Evolutionary conservation across 2,888 invertebrate species (phyloP).

Genomic region (Drosophila incognita): DNA sequence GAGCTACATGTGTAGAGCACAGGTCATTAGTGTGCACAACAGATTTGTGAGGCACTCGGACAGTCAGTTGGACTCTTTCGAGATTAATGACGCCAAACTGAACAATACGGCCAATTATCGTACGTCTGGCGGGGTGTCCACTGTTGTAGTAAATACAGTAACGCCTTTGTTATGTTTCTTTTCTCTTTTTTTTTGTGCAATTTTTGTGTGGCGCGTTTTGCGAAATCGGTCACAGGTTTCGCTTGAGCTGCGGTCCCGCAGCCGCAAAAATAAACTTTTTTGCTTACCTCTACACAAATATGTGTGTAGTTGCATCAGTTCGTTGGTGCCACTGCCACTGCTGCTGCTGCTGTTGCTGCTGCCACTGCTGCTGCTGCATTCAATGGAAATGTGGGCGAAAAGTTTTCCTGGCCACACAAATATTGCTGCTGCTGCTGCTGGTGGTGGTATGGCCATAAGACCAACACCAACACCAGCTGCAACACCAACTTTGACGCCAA

Average conservation of each 20-base stretch:
- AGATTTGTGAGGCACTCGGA: conserved; percentile 51
- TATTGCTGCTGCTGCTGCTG: conserved; percentile 9
- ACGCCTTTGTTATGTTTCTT: not conserved
- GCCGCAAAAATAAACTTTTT: conserved; percentile 60
- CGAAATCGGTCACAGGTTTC: conserved; percentile 73
- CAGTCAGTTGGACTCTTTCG: conserved; percentile 12
- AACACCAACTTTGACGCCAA: not conserved
- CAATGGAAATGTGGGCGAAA: conserved; percentile 73
- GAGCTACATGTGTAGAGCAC: conserved; percentile 72
- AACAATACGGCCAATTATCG: conserved; percentile 53
- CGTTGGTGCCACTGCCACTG: not conserved
- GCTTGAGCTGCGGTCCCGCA: conserved; percentile 66
- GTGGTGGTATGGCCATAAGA: conserved; percentile 30
- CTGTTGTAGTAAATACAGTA: not conserved
- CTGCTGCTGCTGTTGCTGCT: not conserved
- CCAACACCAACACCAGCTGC: conserved; percentile 2
- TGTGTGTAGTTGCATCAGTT: conserved; percentile 33
- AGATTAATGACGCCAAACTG: conserved; percentile 57
- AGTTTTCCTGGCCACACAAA: conserved; percentile 44
- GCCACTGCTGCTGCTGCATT: conserved; percentile 44
- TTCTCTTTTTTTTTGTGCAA: conserved; percentile 3
- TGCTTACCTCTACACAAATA: conserved; percentile 71
- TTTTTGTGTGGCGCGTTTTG: conserved; percentile 31
- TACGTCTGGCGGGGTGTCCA: conserved; percentile 21
- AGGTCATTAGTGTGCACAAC: conserved; percentile 73